A percentile compares a stretch with the other conserved stretches of the same genome.
Conservation (phyloP, 2,888 invertebrate genomes). For the Polyploca ridens region DNA sequence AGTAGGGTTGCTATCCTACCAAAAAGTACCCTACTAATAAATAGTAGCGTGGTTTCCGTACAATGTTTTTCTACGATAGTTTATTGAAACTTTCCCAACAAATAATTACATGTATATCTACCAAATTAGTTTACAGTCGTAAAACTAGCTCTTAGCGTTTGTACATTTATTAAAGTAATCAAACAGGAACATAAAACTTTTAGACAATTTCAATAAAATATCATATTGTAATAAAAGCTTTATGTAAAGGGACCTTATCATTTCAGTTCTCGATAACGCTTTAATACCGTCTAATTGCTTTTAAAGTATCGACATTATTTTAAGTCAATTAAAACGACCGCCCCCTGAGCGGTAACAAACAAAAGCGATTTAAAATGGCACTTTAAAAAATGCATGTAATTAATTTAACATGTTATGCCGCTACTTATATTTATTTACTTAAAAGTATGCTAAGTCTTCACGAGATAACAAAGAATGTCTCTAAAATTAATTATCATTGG, state of each 20-base stretch:
- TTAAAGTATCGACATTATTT: constrained; percentile 26
- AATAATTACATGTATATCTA: background rate
- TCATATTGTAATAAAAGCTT: background rate
- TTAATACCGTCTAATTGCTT: constrained; percentile 43
- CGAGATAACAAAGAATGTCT: background rate
- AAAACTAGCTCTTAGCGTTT: constrained; percentile 1
- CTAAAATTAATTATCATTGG: no score
- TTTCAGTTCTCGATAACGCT: constrained; percentile 27
- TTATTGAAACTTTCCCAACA: background rate
- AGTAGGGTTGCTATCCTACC: no score
- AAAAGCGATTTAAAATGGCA: constrained; percentile 17
- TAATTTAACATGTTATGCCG: constrained; percentile 14
- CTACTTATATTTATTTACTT: background rate
- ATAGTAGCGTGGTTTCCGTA: no score
- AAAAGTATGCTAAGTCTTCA: background rate
- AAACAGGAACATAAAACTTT: constrained; percentile 2
- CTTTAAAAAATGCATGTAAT: constrained; percentile 20
- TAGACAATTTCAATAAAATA: constrained; percentile 1
- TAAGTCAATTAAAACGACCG: constrained; percentile 45
- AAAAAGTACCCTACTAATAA: no score
- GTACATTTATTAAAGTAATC: constrained; percentile 6
- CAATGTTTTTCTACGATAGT: background rate
- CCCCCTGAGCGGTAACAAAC: constrained; percentile 26
- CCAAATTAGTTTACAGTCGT: background rate
- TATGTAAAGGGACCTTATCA: background rate